Conservation (phyloP, 1,140 invertebrate species). For the Apis dorsata region DNA sequence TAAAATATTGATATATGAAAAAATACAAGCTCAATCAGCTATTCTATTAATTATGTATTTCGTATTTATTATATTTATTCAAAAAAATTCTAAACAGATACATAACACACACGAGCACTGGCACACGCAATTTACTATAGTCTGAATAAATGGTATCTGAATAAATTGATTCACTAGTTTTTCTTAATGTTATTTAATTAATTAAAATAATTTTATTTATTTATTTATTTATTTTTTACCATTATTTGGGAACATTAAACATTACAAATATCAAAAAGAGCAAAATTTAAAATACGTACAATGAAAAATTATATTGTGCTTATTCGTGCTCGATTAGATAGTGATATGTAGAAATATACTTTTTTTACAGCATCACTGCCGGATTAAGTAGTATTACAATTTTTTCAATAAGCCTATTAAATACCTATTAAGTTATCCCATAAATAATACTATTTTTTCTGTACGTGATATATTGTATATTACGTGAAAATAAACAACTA, state of each 20-base stretch:
- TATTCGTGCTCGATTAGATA: slow-evolving; percentile 44
- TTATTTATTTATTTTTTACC: neutral
- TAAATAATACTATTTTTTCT: too few relatives aligned
- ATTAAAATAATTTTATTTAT: neutral
- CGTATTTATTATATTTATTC: slow-evolving; percentile 4
- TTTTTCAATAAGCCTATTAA: slow-evolving; percentile 18
- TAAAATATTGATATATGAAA: slow-evolving; percentile 1
- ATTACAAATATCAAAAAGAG: slow-evolving; percentile 1
- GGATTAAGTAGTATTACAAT: slow-evolving; percentile 58
- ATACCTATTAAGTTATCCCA: neutral
- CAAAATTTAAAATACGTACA: slow-evolving; percentile 35
- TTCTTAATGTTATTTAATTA: neutral
- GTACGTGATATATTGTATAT: too few relatives aligned
- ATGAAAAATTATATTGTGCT: slow-evolving; percentile 36
- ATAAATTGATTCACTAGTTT: neutral
- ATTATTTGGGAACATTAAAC: neutral
- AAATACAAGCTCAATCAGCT: slow-evolving; percentile 6
- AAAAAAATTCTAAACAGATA: neutral
- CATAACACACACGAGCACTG: slow-evolving; percentile 1
- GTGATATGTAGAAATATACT: slow-evolving; percentile 45
- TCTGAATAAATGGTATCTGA: neutral
- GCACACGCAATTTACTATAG: slow-evolving; percentile 1
- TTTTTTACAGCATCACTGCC: slow-evolving; percentile 61
- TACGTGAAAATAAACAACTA: too few relatives aligned
- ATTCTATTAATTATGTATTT: slow-evolving; percentile 5